Evolutionary conservation across 2,888 invertebrate genomes (phyloP).

Genomic region (Tipula vernalis): DNA sequence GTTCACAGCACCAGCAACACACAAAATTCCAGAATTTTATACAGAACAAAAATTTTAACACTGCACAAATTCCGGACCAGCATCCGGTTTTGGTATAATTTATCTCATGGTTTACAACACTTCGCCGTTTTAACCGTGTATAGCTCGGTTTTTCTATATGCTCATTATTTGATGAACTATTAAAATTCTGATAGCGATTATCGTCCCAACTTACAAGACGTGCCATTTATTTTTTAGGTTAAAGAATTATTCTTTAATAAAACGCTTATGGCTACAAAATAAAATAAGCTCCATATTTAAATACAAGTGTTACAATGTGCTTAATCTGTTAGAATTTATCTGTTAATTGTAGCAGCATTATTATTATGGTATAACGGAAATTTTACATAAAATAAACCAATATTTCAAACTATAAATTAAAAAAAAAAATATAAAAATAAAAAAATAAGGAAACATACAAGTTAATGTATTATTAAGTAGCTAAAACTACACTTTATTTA

Average conservation of each 20-base stretch:
- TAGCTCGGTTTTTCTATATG: background rate
- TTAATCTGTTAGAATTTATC: background rate
- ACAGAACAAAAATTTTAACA: slow-evolving; percentile 1
- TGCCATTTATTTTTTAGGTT: slow-evolving; percentile 16
- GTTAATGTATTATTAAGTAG: background rate
- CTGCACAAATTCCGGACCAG: background rate
- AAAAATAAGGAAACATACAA: background rate
- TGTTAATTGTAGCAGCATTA: background rate
- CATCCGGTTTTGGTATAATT: background rate
- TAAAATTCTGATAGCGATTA: slow-evolving; percentile 17
- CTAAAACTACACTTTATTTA: no score
- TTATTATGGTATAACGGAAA: background rate
- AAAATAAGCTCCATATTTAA: background rate
- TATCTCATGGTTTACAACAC: background rate
- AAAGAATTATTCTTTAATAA: background rate
- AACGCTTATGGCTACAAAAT: background rate
- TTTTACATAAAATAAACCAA: background rate
- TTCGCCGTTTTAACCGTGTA: background rate
- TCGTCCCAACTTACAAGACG: slow-evolving; percentile 21
- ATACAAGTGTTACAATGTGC: background rate
- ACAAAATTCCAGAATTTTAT: slow-evolving; percentile 18
- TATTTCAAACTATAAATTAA: no score
- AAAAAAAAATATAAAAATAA: no score
- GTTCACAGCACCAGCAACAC: slow-evolving; percentile 19
- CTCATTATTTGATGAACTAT: slow-evolving; percentile 9